These are phyloP conservation scores for Donacobius atricapilla DNA, from an alignment of 2,113 vertebrate genomes.

Conservation along the genomic window DNA sequence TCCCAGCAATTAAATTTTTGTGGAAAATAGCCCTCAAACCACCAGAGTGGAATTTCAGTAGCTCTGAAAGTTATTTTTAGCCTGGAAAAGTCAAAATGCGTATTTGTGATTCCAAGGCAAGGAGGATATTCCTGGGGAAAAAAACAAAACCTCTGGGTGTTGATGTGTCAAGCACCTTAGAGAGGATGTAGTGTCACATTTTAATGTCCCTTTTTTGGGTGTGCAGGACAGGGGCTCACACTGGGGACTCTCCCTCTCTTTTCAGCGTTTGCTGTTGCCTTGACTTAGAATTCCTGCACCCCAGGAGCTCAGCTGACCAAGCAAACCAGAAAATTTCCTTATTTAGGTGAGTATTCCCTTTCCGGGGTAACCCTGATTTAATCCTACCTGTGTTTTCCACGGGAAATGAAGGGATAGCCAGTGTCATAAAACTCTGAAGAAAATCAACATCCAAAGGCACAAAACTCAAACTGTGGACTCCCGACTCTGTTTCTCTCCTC, in stretches of 20 bases:
- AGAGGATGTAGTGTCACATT: background rate
- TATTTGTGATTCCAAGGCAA: background rate
- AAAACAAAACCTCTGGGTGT: accelerated
- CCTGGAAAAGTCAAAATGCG: background rate
- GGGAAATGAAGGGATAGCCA: background rate
- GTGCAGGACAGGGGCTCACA: background rate
- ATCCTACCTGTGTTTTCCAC: background rate
- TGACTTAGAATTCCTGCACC: accelerated
- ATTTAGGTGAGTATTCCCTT: background rate
- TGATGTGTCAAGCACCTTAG: background rate
- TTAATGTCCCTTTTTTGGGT: background rate
- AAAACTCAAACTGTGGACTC: background rate
- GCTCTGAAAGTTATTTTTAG: background rate
- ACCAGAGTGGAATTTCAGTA: background rate
- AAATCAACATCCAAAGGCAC: background rate
- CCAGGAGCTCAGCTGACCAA: background rate
- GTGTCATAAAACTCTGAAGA: background rate
- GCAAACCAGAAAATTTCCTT: background rate
- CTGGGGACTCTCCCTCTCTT: background rate
- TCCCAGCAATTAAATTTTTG: background rate
- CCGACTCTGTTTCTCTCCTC: background rate
- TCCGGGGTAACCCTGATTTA: background rate
- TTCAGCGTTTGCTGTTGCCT: accelerated
- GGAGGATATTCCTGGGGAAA: background rate
- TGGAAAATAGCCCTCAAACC: background rate